phyloP scores from a whole-genome alignment of 2,797 vertebrate genomes.

The Hippoglossus hippoglossus region DNA sequence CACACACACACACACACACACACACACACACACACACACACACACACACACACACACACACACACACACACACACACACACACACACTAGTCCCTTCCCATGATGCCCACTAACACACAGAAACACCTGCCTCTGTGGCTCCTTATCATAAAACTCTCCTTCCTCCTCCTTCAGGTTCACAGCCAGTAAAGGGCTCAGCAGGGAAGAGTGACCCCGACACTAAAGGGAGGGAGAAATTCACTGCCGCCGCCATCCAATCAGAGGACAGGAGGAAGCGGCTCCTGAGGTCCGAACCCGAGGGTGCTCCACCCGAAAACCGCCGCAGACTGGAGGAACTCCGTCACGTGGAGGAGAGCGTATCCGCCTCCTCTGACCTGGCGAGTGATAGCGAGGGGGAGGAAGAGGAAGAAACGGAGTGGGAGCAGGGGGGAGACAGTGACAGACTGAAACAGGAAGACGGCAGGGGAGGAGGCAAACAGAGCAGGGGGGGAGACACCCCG shows the following conservation, averaged over 20 bases:
- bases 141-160: slow-evolving; percentile 16
- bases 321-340: slow-evolving; percentile 80
- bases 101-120: slow-evolving; percentile 9
- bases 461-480: slow-evolving; percentile 60
- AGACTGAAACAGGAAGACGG: slow-evolving; percentile 75
- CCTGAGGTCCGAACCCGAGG: slow-evolving; percentile 76
- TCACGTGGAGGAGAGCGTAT: slow-evolving; percentile 79
- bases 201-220: slow-evolving; percentile 76
- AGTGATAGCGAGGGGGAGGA: slow-evolving; percentile 85
- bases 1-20: slow-evolving; percentile 9
- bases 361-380: slow-evolving; percentile 81
- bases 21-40: not conserved
- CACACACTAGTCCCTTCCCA: not conserved
- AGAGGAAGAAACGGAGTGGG: slow-evolving; percentile 73
- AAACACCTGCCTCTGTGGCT: slow-evolving; percentile 1
- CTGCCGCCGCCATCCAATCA: slow-evolving; percentile 56
- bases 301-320: slow-evolving; percentile 76
- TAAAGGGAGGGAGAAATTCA: slow-evolving; percentile 80
- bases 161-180: slow-evolving; percentile 68
- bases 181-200: slow-evolving; percentile 72
- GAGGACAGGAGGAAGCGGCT: slow-evolving; percentile 84
- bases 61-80: not conserved
- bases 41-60: slow-evolving; percentile 1
- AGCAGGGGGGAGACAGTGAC: slow-evolving; percentile 69
- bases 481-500: slow-evolving; percentile 52